Conservation (phyloP, 2,113 vertebrate species). For the Tychaedon coryphoeus region DNA sequence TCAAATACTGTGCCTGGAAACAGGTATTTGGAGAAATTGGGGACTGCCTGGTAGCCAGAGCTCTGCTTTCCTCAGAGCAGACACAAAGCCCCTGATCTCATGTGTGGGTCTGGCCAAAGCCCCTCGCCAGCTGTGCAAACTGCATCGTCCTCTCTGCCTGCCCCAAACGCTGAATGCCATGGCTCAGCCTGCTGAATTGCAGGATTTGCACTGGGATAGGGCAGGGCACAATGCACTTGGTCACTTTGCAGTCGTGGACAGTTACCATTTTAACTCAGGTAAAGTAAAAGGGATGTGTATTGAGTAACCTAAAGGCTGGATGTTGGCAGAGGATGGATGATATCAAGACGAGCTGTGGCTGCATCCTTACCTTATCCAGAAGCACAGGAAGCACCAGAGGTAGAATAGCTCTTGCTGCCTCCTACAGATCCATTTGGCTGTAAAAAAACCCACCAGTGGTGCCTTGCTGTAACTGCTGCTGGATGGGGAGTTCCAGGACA, state of each 20-base stretch:
- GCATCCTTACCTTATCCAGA: not conserved
- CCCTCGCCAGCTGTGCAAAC: not conserved
- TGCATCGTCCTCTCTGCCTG: fast-evolving
- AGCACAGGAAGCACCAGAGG: not conserved
- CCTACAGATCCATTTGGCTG: not conserved
- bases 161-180: no score
- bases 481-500: not conserved
- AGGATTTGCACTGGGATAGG: not conserved
- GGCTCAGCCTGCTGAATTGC: not conserved
- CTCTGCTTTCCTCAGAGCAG: not conserved
- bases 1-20: not conserved
- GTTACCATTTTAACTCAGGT: not conserved
- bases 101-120: no score
- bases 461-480: not conserved
- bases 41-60: not conserved
- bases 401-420: not conserved
- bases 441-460: fast-evolving
- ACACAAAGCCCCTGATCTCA: fast-evolving
- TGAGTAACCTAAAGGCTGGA: not conserved
- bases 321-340: not conserved
- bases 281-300: fast-evolving
- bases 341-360: not conserved
- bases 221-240: not conserved
- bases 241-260: not conserved
- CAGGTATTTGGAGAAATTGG: not conserved